phyloP scores from a whole-genome alignment of 2,888 invertebrate species.

The Thecophora atra region DNA sequence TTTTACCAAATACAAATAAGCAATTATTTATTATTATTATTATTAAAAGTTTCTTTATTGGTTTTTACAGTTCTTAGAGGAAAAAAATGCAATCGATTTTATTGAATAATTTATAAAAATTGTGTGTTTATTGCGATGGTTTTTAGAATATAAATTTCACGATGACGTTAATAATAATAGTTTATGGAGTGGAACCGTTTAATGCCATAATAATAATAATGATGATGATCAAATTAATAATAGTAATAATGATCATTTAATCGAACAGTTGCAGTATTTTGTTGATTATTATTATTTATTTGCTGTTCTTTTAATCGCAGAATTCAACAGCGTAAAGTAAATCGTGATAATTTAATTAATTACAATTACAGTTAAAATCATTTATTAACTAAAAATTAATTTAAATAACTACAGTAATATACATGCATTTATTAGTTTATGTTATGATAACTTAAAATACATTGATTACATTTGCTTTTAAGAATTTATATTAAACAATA shows the following conservation, averaged over 20 bases:
- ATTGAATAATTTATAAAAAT: slow-evolving; percentile 11
- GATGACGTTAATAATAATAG: slow-evolving; percentile 29
- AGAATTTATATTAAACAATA: too few relatives aligned
- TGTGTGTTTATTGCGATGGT: slow-evolving; percentile 8
- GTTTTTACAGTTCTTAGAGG: slow-evolving; percentile 11
- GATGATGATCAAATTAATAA: slow-evolving; percentile 7
- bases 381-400: too few relatives aligned
- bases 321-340: background rate
- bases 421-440: too few relatives aligned
- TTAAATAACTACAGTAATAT: too few relatives aligned
- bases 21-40: slow-evolving; percentile 18
- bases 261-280: background rate
- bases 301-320: slow-evolving; percentile 4
- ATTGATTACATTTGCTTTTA: too few relatives aligned
- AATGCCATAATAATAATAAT: slow-evolving; percentile 19
- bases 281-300: background rate
- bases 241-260: background rate
- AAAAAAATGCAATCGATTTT: slow-evolving; percentile 33
- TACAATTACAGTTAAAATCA: background rate
- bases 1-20: slow-evolving; percentile 35
- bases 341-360: background rate
- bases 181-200: slow-evolving; percentile 24
- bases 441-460: too few relatives aligned
- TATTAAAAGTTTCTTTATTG: too few relatives aligned
- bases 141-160: slow-evolving; percentile 25